Percentiles rank a stretch among this genome's conserved stretches.
Conservation (phyloP, 2,113 vertebrate genomes). For the Labeo catla region DNA sequence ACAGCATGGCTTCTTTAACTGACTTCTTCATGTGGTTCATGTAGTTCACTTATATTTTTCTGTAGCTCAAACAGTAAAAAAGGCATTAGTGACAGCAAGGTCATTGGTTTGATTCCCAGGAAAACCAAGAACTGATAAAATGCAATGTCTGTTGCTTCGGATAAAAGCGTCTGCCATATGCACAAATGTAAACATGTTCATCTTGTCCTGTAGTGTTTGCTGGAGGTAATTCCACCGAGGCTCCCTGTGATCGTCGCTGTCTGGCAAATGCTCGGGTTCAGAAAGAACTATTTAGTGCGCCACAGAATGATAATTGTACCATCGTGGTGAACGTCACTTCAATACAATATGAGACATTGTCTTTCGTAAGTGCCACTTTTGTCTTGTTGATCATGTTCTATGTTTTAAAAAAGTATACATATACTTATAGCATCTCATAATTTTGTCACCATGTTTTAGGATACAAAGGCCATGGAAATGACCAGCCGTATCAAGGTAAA, state of each 20-base stretch:
- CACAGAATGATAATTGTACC: slow-evolving; percentile 65
- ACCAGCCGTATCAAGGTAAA: slow-evolving; percentile 56
- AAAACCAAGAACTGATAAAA: too few species aligned
- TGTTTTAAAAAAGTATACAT: background rate
- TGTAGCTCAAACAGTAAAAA: too few species aligned
- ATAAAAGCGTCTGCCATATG: too few species aligned
- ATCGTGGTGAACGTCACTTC: slow-evolving; percentile 51
- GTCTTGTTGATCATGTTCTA: background rate
- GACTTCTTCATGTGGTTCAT: too few species aligned
- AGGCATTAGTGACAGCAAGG: too few species aligned
- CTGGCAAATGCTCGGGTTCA: slow-evolving; percentile 64
- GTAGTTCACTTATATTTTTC: too few species aligned
- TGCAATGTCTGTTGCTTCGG: too few species aligned
- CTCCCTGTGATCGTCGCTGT: slow-evolving; percentile 66
- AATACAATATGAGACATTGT: slow-evolving; percentile 69
- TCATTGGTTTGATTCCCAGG: too few species aligned
- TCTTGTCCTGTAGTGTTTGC: background rate
- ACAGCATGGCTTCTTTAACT: too few species aligned
- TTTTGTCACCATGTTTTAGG: slow-evolving; percentile 50
- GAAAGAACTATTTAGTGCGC: slow-evolving; percentile 55
- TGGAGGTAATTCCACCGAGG: background rate
- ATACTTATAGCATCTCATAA: background rate
- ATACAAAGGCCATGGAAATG: slow-evolving; percentile 69
- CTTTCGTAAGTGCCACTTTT: slow-evolving; percentile 66
- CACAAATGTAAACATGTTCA: background rate